These are phyloP conservation scores for Dasypogon diadema DNA, from an alignment of 2,888 invertebrate genomes.

Conservation along the genomic window DNA sequence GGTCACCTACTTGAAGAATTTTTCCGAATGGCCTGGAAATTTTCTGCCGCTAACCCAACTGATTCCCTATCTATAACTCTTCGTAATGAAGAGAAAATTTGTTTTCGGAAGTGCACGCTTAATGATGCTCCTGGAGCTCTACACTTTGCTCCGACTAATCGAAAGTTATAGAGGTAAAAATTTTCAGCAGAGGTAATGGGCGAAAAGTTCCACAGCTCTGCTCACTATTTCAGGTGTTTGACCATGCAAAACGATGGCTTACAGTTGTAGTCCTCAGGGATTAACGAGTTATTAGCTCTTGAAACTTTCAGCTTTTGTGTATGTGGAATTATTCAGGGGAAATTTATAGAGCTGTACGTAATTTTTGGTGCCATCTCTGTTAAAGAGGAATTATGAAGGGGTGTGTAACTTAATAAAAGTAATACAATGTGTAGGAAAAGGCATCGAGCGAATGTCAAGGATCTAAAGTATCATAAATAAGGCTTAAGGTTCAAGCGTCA, in stretches of 20 bases:
- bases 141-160: slow-evolving; percentile 45
- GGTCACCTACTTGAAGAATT: slow-evolving; percentile 41
- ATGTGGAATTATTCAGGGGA: slow-evolving; percentile 18
- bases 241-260: slow-evolving; percentile 48
- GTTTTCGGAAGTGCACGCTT: slow-evolving; percentile 35
- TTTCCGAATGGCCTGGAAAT: slow-evolving; percentile 21
- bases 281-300: slow-evolving; percentile 49
- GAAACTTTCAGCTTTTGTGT: slow-evolving; percentile 43
- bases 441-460: no score
- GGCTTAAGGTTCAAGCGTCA: no score
- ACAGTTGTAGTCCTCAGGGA: slow-evolving; percentile 41
- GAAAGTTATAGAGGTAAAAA: slow-evolving; percentile 37
- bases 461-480: no score
- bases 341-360: slow-evolving; percentile 1
- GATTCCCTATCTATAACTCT: slow-evolving; percentile 23
- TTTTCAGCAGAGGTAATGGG: slow-evolving; percentile 11
- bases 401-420: no score
- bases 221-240: slow-evolving; percentile 42
- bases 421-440: no score
- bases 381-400: background rate
- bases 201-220: slow-evolving; percentile 7
- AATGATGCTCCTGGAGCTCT: slow-evolving; percentile 33
- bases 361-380: background rate
- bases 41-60: slow-evolving; percentile 5
- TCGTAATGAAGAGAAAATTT: slow-evolving; percentile 44